A percentile compares a stretch with the other conserved stretches of the same genome.
Evolutionary conservation across 2,888 invertebrate genomes (phyloP).

Genomic region (Epiperipatus broadwayi): DNA sequence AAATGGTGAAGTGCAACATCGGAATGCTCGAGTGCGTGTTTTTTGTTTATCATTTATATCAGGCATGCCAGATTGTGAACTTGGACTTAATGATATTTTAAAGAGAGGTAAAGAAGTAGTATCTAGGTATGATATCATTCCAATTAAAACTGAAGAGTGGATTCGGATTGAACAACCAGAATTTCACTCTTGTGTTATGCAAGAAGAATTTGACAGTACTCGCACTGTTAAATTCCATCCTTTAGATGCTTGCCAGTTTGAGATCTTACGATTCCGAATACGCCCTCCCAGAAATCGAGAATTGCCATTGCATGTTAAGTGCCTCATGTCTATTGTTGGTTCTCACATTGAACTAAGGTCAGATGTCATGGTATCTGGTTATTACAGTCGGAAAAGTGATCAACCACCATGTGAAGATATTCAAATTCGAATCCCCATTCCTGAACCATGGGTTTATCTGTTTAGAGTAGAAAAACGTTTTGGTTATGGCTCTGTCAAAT

Average conservation of each 20-base stretch:
- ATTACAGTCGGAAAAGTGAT: constrained; percentile 80
- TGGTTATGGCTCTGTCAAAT: constrained; percentile 89
- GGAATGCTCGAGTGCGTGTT: constrained; percentile 79
- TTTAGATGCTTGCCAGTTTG: constrained; percentile 92
- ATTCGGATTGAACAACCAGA: constrained; percentile 82
- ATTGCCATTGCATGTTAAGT: constrained; percentile 65
- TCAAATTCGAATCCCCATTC: constrained; percentile 83
- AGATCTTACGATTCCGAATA: constrained; percentile 83
- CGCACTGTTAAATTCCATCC: constrained; percentile 56
- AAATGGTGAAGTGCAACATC: constrained; percentile 61
- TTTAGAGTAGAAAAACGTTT: constrained; percentile 97
- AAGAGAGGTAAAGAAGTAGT: constrained; percentile 98
- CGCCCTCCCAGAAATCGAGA: constrained; percentile 87
- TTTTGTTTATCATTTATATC: constrained; percentile 92
- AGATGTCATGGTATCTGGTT: constrained; percentile 89
- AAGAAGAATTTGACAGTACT: constrained; percentile 55
- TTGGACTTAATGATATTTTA: constrained; percentile 90
- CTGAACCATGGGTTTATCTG: constrained; percentile 97
- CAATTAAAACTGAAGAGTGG: constrained; percentile 97
- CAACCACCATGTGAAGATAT: constrained; percentile 91
- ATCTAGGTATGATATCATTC: constrained; percentile 94
- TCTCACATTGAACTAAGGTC: constrained; percentile 74
- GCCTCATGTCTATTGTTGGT: constrained; percentile 21
- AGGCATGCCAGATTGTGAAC: constrained; percentile 85
- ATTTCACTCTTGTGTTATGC: constrained; percentile 82